These are phyloP conservation scores for Adelognathus sp. DNA, from an alignment of 2,888 invertebrate species.

Conservation along the genomic window DNA sequence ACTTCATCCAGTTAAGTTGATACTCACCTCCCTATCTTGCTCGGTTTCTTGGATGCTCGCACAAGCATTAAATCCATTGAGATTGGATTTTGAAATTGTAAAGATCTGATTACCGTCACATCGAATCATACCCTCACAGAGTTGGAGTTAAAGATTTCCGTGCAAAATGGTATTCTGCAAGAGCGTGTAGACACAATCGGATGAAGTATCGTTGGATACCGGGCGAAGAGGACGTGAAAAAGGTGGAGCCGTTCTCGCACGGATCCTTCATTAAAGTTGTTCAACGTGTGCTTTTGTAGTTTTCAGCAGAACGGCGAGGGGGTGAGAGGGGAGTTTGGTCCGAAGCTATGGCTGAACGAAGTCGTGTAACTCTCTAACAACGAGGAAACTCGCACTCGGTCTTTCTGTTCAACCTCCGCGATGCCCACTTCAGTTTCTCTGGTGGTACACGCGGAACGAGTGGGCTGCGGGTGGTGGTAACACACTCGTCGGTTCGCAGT, in stretches of 20 bases:
- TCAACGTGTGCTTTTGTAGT: constrained; percentile 65
- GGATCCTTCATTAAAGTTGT: constrained; percentile 70
- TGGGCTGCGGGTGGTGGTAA: neutral
- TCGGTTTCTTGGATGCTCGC: no score
- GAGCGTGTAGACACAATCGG: constrained; percentile 37
- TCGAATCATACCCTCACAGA: neutral
- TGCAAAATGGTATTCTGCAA: constrained; percentile 44
- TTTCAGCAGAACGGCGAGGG: constrained; percentile 55
- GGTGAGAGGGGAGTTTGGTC: neutral
- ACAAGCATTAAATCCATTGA: no score
- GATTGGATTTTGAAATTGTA: no score
- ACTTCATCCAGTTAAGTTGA: no score
- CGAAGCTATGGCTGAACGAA: constrained; percentile 7
- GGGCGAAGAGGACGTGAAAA: constrained; percentile 6
- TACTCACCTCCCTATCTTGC: no score
- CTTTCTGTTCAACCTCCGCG: constrained; percentile 12
- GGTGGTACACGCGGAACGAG: constrained; percentile 2
- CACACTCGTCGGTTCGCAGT: neutral
- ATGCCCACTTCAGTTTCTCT: constrained; percentile 28
- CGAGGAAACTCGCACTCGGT: constrained; percentile 46
- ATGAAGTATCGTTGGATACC: constrained; percentile 14
- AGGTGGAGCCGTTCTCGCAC: constrained; percentile 15
- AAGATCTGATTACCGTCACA: neutral
- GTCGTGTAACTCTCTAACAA: constrained; percentile 53
- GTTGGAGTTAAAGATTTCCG: neutral